phyloP scores from a whole-genome alignment of 1,140 invertebrate species.

The Philotrypesis tridentata region DNA sequence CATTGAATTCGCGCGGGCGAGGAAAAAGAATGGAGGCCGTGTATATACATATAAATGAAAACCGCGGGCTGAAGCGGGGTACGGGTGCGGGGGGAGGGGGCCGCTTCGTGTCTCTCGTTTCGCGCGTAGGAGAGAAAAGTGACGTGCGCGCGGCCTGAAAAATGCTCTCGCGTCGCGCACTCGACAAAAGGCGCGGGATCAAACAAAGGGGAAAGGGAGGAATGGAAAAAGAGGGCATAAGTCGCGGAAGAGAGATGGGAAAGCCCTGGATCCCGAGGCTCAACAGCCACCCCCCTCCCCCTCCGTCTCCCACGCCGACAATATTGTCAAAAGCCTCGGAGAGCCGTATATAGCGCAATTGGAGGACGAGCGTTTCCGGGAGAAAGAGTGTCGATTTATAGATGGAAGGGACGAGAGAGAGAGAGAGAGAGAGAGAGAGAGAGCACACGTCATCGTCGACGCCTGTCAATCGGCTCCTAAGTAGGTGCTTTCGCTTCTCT shows the following conservation, averaged over 20 bases:
- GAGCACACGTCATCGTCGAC: neutral
- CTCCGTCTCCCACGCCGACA: no score
- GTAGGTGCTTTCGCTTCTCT: neutral
- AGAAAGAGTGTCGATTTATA: slow-evolving; percentile 22
- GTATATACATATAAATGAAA: neutral
- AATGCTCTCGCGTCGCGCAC: neutral
- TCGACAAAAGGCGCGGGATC: neutral
- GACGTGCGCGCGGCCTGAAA: neutral
- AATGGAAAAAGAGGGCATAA: neutral
- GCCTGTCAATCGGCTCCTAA: neutral
- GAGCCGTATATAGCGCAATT: neutral
- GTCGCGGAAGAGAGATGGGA: neutral
- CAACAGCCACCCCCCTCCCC: no score
- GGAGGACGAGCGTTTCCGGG: neutral
- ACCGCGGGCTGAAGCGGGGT: neutral
- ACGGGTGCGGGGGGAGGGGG: neutral
- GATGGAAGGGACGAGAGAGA: neutral
- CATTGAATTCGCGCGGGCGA: neutral
- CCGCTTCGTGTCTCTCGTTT: neutral
- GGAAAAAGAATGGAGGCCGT: neutral
- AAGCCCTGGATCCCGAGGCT: slow-evolving; percentile 5
- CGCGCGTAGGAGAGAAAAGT: neutral
- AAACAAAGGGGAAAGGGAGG: neutral
- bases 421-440: neutral
- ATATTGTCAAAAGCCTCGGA: slow-evolving; percentile 19